Base-by-base conservation (phyloP, 2,797 vertebrate genomes). In the Pachyuromys duprasi region DNA sequence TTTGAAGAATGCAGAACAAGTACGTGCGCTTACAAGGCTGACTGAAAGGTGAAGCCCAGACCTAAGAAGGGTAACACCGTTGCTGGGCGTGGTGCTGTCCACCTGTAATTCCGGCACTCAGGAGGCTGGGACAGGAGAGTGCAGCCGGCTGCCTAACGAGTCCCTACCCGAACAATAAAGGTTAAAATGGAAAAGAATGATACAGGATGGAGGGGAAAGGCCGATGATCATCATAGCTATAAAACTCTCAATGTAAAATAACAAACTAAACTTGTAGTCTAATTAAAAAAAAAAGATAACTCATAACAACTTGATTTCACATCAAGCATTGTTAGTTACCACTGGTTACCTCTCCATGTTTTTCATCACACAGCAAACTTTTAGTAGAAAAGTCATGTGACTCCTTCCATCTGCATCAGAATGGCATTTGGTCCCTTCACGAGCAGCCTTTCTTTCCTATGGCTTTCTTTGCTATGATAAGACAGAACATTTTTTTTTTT, bases 241-340 rank as follows among this genome's bases (percentile, higher is more conserved):
- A 20, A 36, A 87, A 13, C 24, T 31, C 67, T 86, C 74, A 65
- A 80, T 49, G 87, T 87, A 87, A 74, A 80, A 36, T 33, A 87
- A 76, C 18, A 8, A 86, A 62, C 62, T 53, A 49, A 57, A 86
- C 88, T 89, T 92, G 83, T 5, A 81, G 15, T 86, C 36, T 89
- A 36, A 84, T 69, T 95, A 83, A 63, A 74, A 17, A 78, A 88
- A 95, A 57, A 69, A 72, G 67, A 86, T 42, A 80, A 93, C 26
- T 28, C 18, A 79, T 33, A n/a, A 45, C 53, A 82, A 75, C 80
- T 86, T 80, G 42, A 49, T 55, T 86, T 94, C 91, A 9, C 74
- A 49, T 74, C 49, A 31, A 31, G 62, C 24, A 6, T 15, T 9
- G n/a, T n/a, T n/a, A n/a, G n/a, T n/a, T n/a, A n/a, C n/a, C n/a